These are phyloP conservation scores for Euclidia mi DNA, from an alignment of 2,888 invertebrate species.

Conservation along the genomic window DNA sequence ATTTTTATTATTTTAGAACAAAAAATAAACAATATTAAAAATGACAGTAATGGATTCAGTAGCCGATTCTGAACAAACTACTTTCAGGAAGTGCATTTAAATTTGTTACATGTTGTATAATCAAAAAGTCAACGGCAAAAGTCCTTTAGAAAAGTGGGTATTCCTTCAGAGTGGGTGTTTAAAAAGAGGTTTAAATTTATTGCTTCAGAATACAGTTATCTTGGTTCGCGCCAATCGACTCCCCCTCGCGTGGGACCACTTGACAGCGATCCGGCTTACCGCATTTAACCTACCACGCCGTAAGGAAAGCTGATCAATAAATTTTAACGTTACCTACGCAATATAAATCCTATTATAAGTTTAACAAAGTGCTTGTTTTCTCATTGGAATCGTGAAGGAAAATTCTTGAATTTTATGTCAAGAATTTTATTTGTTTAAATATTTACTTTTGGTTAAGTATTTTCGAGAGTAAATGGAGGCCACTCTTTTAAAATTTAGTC, in stretches of 20 bases:
- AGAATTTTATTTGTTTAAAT: too few relatives aligned
- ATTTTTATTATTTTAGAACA: too few relatives aligned
- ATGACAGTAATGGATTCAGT: too few relatives aligned
- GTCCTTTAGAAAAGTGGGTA: conserved; percentile 4
- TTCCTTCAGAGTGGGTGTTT: conserved; percentile 13
- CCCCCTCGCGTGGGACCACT: conserved; percentile 16
- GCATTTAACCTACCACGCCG: conserved; percentile 19
- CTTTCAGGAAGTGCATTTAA: too few relatives aligned
- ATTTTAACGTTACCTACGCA: neutral
- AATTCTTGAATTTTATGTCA: too few relatives aligned
- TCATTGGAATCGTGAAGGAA: too few relatives aligned
- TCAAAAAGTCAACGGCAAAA: neutral
- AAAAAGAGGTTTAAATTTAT: conserved; percentile 36
- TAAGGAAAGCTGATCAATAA: conserved; percentile 14
- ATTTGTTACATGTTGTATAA: too few relatives aligned
- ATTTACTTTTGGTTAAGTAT: too few relatives aligned
- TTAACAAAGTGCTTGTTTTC: neutral
- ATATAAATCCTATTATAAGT: neutral
- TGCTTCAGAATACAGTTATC: conserved; percentile 40
- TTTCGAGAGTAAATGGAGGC: too few relatives aligned
- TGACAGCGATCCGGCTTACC: conserved; percentile 38
- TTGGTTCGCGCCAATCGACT: conserved; percentile 22
- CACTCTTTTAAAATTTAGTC: too few relatives aligned
- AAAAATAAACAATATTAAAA: too few relatives aligned
- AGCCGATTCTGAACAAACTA: too few relatives aligned